A percentile compares a stretch with the other conserved stretches of the same genome.
These are phyloP conservation scores for Penaeus monodon DNA, from an alignment of 2,888 invertebrate species.

Conservation along the genomic window DNA sequence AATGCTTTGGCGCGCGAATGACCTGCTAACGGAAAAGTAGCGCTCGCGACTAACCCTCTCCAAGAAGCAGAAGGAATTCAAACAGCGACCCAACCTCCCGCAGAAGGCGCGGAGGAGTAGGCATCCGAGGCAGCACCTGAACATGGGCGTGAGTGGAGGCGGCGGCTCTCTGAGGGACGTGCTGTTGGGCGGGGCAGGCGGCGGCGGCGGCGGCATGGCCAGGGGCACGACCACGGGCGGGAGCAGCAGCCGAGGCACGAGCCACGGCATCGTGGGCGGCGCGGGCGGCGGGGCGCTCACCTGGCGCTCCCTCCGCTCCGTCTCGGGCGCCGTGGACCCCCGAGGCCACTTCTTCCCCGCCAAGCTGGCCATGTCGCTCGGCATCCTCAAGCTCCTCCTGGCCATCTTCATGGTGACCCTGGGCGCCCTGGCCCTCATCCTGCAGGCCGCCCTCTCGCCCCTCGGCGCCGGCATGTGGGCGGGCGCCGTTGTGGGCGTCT, in stretches of 20 bases:
- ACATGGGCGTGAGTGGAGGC: conserved; percentile 15
- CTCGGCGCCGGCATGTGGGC: conserved; percentile 63
- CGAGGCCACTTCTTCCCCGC: conserved; percentile 52
- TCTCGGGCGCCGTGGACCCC: conserved; percentile 42
- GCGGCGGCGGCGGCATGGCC: not conserved
- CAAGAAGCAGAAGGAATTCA: too few relatives aligned
- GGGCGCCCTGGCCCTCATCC: conserved; percentile 39
- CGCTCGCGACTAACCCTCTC: too few relatives aligned
- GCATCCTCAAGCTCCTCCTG: conserved; percentile 52
- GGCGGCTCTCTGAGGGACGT: conserved; percentile 39
- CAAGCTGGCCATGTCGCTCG: conserved; percentile 57
- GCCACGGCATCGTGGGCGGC: too few relatives aligned
- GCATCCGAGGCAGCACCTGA: not conserved
- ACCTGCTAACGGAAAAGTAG: too few relatives aligned
- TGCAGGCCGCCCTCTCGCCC: conserved; percentile 48
- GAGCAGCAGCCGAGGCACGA: conserved; percentile 17
- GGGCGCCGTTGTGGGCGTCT: conserved; percentile 56
- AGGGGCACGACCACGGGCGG: conserved; percentile 1
- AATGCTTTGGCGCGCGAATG: too few relatives aligned
- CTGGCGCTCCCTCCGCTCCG: conserved; percentile 46
- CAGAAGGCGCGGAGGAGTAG: too few relatives aligned
- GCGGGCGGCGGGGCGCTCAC: conserved; percentile 24
- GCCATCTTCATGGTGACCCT: conserved; percentile 48
- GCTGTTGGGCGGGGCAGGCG: conserved; percentile 4
- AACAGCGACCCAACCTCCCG: too few relatives aligned